Percentiles rank a stretch among this genome's conserved stretches.
Conservation (phyloP, 2,797 vertebrate genomes). For the Pseudochirops cupreus region DNA sequence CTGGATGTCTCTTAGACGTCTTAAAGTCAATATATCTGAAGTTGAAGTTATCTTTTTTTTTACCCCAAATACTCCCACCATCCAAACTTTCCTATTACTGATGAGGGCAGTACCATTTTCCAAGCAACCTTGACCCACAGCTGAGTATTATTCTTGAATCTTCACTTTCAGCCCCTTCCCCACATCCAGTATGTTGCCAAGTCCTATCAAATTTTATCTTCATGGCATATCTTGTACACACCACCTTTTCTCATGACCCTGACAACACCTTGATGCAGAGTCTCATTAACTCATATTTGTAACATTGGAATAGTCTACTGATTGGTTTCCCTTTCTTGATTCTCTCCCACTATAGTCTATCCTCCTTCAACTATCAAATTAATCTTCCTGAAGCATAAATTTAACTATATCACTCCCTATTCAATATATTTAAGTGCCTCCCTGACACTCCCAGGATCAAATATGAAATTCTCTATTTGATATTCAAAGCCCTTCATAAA, state of each 20-base stretch:
- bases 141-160: background rate
- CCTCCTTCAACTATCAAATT: background rate
- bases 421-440: background rate
- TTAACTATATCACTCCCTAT: background rate
- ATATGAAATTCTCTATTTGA: background rate
- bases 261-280: background rate
- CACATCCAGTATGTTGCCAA: background rate
- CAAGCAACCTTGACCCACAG: background rate
- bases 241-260: background rate
- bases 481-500: background rate
- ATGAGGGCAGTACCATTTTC: background rate
- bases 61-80: background rate
- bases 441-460: background rate
- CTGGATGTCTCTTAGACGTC: background rate
- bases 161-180: background rate
- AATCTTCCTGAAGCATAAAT: background rate
- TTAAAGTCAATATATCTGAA: background rate
- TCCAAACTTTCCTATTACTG: background rate
- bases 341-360: background rate
- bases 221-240: background rate
- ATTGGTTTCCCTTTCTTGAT: background rate
- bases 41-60: background rate
- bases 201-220: background rate
- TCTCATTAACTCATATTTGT: background rate
- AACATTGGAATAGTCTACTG: background rate